Evolutionary conservation across 2,888 invertebrate species (phyloP).

Genomic region (Trachelus stipa): DNA sequence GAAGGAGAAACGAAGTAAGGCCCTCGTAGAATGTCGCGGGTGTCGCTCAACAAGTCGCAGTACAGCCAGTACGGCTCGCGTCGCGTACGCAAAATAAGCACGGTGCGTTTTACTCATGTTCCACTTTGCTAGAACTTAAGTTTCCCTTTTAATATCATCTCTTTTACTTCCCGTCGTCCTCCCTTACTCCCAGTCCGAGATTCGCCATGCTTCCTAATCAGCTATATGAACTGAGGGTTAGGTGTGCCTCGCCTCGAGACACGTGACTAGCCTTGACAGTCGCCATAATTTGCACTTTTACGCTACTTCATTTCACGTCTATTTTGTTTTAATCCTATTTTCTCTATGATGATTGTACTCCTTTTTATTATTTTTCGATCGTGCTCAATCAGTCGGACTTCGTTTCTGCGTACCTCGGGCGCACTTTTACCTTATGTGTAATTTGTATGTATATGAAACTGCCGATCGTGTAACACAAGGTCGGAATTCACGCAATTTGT

Average conservation of each 20-base stretch:
- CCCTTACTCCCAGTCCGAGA: not conserved
- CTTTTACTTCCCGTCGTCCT: not conserved
- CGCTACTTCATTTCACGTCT: not conserved
- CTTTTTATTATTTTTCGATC: not conserved
- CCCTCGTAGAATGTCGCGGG: slow-evolving; percentile 60
- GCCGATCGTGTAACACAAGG: slow-evolving; percentile 13
- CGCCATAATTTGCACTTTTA: slow-evolving; percentile 24
- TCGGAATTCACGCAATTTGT: slow-evolving; percentile 4
- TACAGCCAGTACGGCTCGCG: slow-evolving; percentile 64
- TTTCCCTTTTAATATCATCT: not conserved
- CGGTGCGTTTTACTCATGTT: slow-evolving; percentile 52
- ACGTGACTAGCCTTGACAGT: slow-evolving; percentile 41
- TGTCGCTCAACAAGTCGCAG: slow-evolving; percentile 65
- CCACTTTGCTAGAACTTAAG: not conserved
- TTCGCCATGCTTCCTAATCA: not conserved
- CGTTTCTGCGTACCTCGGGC: not conserved
- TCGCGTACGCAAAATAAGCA: slow-evolving; percentile 64
- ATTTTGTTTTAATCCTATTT: not conserved
- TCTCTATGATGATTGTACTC: not conserved
- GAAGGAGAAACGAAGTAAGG: slow-evolving; percentile 22
- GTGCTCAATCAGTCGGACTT: not conserved
- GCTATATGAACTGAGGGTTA: slow-evolving; percentile 20
- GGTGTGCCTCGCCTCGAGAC: slow-evolving; percentile 19
- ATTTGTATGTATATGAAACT: not conserved
- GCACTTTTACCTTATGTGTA: not conserved